phyloP scores from a whole-genome alignment of 2,797 vertebrate species.

The Halcyon badia region DNA sequence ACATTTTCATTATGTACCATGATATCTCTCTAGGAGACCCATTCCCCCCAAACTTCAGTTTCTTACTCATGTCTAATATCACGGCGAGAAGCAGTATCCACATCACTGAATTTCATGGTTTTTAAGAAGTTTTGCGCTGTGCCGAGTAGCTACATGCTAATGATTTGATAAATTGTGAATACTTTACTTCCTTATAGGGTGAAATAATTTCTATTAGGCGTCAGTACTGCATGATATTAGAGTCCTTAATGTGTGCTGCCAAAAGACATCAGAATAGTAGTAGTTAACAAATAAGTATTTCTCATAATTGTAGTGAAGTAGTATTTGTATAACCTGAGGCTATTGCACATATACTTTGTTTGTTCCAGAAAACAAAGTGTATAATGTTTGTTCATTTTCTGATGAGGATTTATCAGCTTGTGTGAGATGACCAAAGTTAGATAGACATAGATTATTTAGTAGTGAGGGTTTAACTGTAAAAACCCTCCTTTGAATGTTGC shows the following conservation, averaged over 20 bases:
- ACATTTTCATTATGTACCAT: neutral
- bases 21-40: neutral
- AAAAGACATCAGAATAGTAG: conserved; percentile 64
- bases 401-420: conserved; percentile 68
- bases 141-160: neutral
- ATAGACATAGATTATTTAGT: conserved; percentile 64
- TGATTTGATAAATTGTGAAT: conserved; percentile 28
- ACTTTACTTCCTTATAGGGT: conserved; percentile 46
- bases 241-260: conserved; percentile 47
- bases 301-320: conserved; percentile 60
- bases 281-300: conserved; percentile 75
- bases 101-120: neutral
- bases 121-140: neutral
- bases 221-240: neutral
- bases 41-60: neutral
- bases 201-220: conserved; percentile 38
- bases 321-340: conserved; percentile 71
- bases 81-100: neutral
- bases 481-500: conserved; percentile 56
- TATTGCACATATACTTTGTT: conserved; percentile 59
- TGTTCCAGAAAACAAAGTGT: conserved; percentile 58
- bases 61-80: neutral
- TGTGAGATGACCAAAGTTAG: conserved; percentile 63
- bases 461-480: conserved; percentile 57
- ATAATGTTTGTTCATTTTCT: conserved; percentile 72